Evolutionary conservation across 2,797 vertebrate genomes (phyloP).

Genomic region (Erethizon dorsatum): DNA sequence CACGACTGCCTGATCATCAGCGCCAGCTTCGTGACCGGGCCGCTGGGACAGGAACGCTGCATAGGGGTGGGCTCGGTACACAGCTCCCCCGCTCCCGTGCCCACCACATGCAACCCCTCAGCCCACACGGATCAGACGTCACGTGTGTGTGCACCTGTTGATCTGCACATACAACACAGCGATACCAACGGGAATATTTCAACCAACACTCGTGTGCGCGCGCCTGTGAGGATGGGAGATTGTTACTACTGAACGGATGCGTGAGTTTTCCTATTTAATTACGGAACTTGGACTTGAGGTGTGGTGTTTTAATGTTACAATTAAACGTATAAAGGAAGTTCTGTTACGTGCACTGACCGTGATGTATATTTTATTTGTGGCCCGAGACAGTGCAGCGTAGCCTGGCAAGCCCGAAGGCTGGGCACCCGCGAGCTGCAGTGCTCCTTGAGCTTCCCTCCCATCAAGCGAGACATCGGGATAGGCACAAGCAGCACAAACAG

Average conservation of each 20-base stretch:
- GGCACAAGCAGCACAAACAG: too few relatives aligned
- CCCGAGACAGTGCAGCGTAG: background rate
- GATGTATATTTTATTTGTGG: background rate
- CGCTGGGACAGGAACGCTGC: background rate
- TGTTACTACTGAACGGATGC: too few relatives aligned
- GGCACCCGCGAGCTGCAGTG: background rate
- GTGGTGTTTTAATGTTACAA: background rate
- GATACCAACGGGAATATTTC: too few relatives aligned
- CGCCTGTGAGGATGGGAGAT: too few relatives aligned
- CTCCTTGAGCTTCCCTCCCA: background rate
- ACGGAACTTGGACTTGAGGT: too few relatives aligned
- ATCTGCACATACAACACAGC: too few relatives aligned
- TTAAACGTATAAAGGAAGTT: background rate
- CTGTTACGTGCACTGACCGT: rapidly evolving
- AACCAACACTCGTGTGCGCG: too few relatives aligned
- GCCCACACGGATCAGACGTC: background rate
- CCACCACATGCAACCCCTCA: background rate
- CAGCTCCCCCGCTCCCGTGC: background rate
- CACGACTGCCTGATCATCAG: background rate
- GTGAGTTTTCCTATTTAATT: background rate
- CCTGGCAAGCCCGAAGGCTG: background rate
- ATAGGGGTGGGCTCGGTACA: background rate
- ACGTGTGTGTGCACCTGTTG: background rate
- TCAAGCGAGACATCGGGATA: background rate
- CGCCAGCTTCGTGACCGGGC: background rate